Evolutionary conservation across 1,140 invertebrate genomes (phyloP), one percentile per base, ranked within the genome.

Genomic region (Penaeus japonicus): DNA sequence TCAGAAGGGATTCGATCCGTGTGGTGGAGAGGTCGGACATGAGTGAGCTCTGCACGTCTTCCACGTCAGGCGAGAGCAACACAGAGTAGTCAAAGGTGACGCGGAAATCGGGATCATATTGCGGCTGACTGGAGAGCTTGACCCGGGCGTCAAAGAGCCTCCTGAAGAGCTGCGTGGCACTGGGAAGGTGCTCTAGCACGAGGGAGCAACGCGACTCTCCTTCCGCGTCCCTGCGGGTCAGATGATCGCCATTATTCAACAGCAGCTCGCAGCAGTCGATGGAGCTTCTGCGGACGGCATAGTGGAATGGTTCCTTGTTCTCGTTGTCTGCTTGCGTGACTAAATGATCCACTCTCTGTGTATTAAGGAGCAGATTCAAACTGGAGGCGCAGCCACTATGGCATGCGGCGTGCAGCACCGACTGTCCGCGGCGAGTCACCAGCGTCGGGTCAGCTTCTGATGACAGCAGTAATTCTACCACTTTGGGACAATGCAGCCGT

Each of bases 1-100:
- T 96, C 2, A 97, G 92, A n/a, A 97, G 92, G 73, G 77, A 27
- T 24, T 90, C 90, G 17, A 89, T n/a, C 18, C 55, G 53, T 1
- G 90, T 87, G 53, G 54, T 70, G 20, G 83, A 62, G 20, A 90
- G 70, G 22, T 90, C 90, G 2, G 90, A 90, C 4, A 89, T 87
- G 32, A 90, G 57, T 18, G 90, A 90, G 32, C 85, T 83, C 54
- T 90, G 85, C 7, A 89, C 62, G 5, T 78, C 84, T 5, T 89
- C 80, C 47, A 65, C 57, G 27, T 84, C 79, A n/a, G n/a, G n/a
- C 22, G 55, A 86, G 10, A 78, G 53, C 24, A 90, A 53, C 5
- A 89, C 70, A 17, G 90, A 87, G 57, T 88, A 90, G 70, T 90
- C 75, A n/a, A 90, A 88, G 53, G 82, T 90, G 10, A 90, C 77